Conservation (phyloP, 1,140 invertebrate genomes). For the Papilio glaucus region DNA sequence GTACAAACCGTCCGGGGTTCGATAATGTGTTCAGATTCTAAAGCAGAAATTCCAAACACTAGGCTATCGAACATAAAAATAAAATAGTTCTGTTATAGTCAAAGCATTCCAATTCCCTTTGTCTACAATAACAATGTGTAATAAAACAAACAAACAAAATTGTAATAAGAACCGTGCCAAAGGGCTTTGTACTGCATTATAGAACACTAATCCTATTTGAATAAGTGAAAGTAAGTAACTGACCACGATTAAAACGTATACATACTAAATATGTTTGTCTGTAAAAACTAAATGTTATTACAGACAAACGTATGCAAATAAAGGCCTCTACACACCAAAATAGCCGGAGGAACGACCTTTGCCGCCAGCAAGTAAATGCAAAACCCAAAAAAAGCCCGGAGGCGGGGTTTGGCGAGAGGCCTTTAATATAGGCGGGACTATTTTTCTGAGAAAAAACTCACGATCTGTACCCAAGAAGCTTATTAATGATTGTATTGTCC, state of each 20-base stretch:
- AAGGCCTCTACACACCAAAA: too few species aligned
- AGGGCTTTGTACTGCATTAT: constrained; percentile 5
- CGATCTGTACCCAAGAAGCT: too few species aligned
- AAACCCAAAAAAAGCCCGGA: too few species aligned
- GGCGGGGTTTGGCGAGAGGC: too few species aligned
- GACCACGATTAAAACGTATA: neutral
- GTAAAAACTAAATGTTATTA: too few species aligned
- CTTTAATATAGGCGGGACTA: too few species aligned
- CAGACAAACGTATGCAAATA: too few species aligned
- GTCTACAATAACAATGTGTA: constrained; percentile 13
- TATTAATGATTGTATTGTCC: too few species aligned
- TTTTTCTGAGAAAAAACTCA: too few species aligned
- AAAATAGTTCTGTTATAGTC: neutral
- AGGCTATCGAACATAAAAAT: neutral
- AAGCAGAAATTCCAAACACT: neutral
- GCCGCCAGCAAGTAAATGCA: too few species aligned
- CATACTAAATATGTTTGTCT: neutral
- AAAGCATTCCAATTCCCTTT: neutral
- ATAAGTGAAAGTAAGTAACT: constrained; percentile 20
- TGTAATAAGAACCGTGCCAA: constrained; percentile 10
- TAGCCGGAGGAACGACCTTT: too few species aligned
- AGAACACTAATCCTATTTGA: constrained; percentile 11
- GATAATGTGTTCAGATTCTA: neutral
- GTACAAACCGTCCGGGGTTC: too few species aligned
- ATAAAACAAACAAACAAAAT: constrained; percentile 6